Base-by-base conservation (phyloP, 2,888 invertebrate species). In the Eudemis profundana region DNA sequence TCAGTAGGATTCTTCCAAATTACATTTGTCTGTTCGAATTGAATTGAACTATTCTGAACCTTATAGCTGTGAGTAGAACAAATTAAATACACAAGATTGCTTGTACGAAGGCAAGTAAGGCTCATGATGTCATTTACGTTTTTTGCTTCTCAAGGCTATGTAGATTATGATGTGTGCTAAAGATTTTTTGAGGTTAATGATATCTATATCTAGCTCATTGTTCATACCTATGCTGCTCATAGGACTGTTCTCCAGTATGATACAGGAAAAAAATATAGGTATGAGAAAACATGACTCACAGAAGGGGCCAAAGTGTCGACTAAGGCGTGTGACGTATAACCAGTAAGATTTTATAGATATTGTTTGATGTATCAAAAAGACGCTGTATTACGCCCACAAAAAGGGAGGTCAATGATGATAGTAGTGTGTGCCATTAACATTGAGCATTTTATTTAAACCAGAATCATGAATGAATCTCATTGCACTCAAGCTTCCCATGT, bases 81-180 rank as follows among this genome's bases (percentile, higher is more conserved):
- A 23, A 23, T 23, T 23, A 10, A 8, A 33, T 33, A 33, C 8
- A 33, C 33, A 33, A 10, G 33, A 33, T 33, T 33, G 33, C 33
- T 33, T 33, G 8, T 33, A 10, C n/a, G 21, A 14, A 51, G 44
- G 59, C 51, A 60, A 21, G 38, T 51, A 33, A n/a, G 15, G 36
- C 36, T 19, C n/a, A 60, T 65, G 60, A 65, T 53, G 53, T 65
- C 65, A 65, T 65, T 5, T 19, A 29, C 53, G 59, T 59, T 60
- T 59, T 65, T 65, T 50, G 50, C 42, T 50, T 12, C 5, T 4
- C 65, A 60, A 65, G 53, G 53, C 60, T 53, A 50, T 23, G 10
- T 19, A 60, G 65, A 65, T 53, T 60, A 53, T 36, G 1, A 2
- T 65, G 40, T 65, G 40, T 65, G 65, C 60, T 36, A 36, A 59